Conservation (phyloP, 2,113 vertebrate species). For the Bombycilla garrulus region DNA sequence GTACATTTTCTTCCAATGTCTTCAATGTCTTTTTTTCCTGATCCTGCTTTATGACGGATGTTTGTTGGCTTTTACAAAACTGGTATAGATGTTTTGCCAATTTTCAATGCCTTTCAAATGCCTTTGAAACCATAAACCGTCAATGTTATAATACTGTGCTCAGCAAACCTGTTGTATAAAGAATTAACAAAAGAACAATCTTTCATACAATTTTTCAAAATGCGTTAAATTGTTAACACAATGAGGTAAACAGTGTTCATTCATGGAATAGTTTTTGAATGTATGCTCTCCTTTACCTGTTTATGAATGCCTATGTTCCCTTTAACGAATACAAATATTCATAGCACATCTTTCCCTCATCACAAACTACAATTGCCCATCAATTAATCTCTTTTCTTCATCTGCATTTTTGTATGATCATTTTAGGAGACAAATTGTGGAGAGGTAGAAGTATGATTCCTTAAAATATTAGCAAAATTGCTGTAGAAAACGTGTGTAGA, state of each 20-base stretch:
- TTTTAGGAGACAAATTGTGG: neutral
- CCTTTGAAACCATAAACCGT: neutral
- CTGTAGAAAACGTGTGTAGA: neutral
- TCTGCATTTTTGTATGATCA: neutral
- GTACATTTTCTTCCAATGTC: neutral
- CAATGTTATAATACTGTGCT: too few species aligned
- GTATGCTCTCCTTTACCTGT: neutral
- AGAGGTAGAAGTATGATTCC: neutral
- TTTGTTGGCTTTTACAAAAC: neutral
- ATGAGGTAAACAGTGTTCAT: neutral
- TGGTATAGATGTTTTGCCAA: neutral
- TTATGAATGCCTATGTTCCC: neutral
- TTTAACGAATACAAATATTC: neutral
- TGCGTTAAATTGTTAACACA: neutral
- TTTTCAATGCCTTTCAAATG: neutral
- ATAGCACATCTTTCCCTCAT: neutral
- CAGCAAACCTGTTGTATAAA: neutral
- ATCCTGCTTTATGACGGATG: neutral
- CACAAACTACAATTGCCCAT: neutral
- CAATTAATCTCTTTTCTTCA: neutral
- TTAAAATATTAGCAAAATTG: neutral
- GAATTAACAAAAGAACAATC: neutral
- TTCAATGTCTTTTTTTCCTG: rapidly evolving
- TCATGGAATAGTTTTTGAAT: neutral
- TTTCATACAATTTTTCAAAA: neutral